Percentiles rank a stretch among this genome's conserved stretches.
phyloP scores from a whole-genome alignment of 2,797 vertebrate genomes.

The Lepus oiostolus region DNA sequence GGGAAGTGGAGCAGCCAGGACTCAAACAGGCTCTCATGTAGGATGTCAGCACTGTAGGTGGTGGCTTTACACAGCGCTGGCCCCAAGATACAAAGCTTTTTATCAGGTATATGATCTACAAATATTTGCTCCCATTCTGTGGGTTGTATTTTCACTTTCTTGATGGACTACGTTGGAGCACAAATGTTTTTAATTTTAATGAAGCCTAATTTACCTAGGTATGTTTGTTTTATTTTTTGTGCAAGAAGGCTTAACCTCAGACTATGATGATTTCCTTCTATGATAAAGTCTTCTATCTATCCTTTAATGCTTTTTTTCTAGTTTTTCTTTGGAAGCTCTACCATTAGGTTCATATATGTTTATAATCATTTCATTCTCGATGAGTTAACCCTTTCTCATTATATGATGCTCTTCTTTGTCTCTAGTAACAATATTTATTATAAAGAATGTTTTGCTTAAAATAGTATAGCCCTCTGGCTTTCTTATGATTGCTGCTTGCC shows the following conservation, averaged over 20 bases:
- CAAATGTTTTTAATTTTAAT: slow-evolving; percentile 8
- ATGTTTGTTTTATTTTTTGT: slow-evolving; percentile 8
- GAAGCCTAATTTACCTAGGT: background rate
- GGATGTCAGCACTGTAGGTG: too few relatives aligned
- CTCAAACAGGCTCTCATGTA: too few relatives aligned
- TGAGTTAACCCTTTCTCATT: background rate
- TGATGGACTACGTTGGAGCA: background rate
- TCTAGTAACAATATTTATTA: slow-evolving; percentile 42
- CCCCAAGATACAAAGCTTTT: background rate
- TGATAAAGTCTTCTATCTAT: background rate
- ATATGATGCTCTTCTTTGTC: slow-evolving; percentile 32
- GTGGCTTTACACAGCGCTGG: too few relatives aligned
- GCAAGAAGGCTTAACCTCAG: slow-evolving; percentile 28
- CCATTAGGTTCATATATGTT: background rate
- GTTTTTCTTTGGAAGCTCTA: background rate
- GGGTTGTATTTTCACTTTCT: slow-evolving; percentile 42
- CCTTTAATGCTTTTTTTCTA: slow-evolving; percentile 23
- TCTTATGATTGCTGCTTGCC: background rate
- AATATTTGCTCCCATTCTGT: slow-evolving; percentile 16
- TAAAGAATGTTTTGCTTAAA: slow-evolving; percentile 26
- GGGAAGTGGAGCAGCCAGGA: too few relatives aligned
- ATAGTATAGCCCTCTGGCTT: background rate
- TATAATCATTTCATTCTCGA: slow-evolving; percentile 13
- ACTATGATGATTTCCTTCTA: background rate
- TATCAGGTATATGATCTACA: background rate